Percentiles rank a stretch among this genome's conserved stretches.
phyloP scores from a whole-genome alignment of 2,797 vertebrate species.

The Hirundo rustica region DNA sequence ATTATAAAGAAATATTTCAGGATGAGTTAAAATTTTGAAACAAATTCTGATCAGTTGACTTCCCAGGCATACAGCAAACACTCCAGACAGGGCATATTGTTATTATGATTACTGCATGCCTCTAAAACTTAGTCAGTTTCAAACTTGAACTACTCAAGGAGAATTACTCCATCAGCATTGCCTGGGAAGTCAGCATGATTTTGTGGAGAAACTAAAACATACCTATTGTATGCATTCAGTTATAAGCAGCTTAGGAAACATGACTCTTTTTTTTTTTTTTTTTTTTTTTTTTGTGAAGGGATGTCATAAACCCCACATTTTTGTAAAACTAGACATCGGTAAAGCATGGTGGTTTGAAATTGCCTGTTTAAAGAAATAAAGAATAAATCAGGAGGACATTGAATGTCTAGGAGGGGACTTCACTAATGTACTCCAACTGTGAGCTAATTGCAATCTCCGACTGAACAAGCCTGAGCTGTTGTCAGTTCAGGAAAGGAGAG shows the following conservation, averaged over 20 bases:
- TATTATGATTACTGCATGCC: not conserved
- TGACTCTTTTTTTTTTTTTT: not conserved
- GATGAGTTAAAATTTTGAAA: slow-evolving; percentile 1
- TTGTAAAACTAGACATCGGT: not conserved
- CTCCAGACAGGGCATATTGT: not conserved
- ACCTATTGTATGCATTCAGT: not conserved
- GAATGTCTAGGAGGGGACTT: not conserved
- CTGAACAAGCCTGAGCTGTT: not conserved
- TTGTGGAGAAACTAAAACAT: not conserved
- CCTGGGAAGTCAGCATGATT: not conserved
- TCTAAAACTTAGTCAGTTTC: not conserved
- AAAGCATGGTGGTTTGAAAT: not conserved
- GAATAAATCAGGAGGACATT: not conserved
- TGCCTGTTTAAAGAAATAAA: not conserved
- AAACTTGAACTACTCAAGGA: slow-evolving; percentile 3
- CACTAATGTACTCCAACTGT: not conserved
- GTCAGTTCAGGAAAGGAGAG: not conserved
- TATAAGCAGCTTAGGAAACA: not conserved
- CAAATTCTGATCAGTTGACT: not conserved
- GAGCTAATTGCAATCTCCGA: not conserved
- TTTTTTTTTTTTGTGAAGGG: not conserved
- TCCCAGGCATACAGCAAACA: not conserved
- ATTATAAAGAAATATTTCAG: not conserved
- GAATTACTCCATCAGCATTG: not conserved
- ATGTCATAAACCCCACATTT: not conserved